Conservation (phyloP, 2,888 invertebrate genomes). For the Pachliopta kotzebuea region DNA sequence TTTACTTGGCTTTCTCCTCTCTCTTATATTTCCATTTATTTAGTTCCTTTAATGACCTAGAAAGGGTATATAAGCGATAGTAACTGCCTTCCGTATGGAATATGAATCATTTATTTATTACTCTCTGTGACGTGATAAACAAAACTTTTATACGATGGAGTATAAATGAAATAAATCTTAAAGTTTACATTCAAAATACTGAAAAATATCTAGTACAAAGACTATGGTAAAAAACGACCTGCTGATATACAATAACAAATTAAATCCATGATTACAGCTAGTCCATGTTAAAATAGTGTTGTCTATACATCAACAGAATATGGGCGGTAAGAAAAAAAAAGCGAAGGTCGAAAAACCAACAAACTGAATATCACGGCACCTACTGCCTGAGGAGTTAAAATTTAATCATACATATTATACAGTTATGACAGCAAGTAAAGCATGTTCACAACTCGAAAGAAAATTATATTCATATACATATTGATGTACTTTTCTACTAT, state of each 20-base stretch:
- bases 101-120: too few species aligned
- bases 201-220: not conserved
- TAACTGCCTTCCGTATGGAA: too few species aligned
- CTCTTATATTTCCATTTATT: too few species aligned
- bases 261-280: conserved; percentile 18
- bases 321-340: conserved; percentile 50
- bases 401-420: conserved; percentile 75
- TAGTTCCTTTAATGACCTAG: too few species aligned
- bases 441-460: conserved; percentile 48
- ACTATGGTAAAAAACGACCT: too few species aligned
- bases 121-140: too few species aligned
- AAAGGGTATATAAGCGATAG: too few species aligned
- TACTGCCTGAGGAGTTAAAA: conserved; percentile 63
- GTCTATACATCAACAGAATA: conserved; percentile 49
- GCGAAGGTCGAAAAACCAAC: conserved; percentile 65
- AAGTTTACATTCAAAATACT: too few species aligned
- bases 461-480: conserved; percentile 1
- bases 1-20: too few species aligned
- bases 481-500: conserved; percentile 11
- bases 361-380: conserved; percentile 68
- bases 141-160: too few species aligned
- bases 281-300: conserved; percentile 47
- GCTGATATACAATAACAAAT: too few species aligned
- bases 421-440: conserved; percentile 68
- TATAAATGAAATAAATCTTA: too few species aligned